Evolutionary conservation across 2,888 invertebrate genomes (phyloP).

Genomic region (Agrotis puta): DNA sequence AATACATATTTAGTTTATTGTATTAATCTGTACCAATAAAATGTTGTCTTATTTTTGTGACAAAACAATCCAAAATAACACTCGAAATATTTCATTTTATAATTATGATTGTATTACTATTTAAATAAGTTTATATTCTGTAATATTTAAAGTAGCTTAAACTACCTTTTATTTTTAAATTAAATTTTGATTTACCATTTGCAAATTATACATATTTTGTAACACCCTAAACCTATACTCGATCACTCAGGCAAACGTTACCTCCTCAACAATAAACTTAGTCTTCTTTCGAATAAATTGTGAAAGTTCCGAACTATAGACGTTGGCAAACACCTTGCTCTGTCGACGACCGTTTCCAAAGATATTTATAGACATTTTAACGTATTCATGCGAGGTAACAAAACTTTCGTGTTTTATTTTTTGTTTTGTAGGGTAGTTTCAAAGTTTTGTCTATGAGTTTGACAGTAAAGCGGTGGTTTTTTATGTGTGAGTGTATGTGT

Average conservation of each 20-base stretch:
- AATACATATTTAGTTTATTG: no score
- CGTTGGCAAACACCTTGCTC: slow-evolving; percentile 61
- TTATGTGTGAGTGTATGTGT: slow-evolving; percentile 17
- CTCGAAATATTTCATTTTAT: no score
- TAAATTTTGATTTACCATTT: background rate
- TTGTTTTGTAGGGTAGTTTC: slow-evolving; percentile 37
- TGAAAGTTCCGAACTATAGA: slow-evolving; percentile 60
- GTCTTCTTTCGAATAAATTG: slow-evolving; percentile 57
- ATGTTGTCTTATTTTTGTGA: no score
- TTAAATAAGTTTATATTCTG: no score
- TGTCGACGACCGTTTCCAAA: slow-evolving; percentile 53
- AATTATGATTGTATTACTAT: no score
- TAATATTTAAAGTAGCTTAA: no score
- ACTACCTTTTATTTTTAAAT: background rate
- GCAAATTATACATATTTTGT: background rate
- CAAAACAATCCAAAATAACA: no score
- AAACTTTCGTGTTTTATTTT: slow-evolving; percentile 39
- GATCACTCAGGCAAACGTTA: slow-evolving; percentile 32
- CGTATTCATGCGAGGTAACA: slow-evolving; percentile 56
- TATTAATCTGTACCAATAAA: no score
- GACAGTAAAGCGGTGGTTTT: slow-evolving; percentile 1
- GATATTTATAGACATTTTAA: slow-evolving; percentile 61
- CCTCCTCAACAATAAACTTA: slow-evolving; percentile 42
- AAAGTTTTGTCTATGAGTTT: slow-evolving; percentile 18
- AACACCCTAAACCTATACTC: background rate